A percentile compares a stretch with the other conserved stretches of the same genome.
Conservation (phyloP, 2,113 vertebrate species). For the Trochalopteron elliotii region DNA sequence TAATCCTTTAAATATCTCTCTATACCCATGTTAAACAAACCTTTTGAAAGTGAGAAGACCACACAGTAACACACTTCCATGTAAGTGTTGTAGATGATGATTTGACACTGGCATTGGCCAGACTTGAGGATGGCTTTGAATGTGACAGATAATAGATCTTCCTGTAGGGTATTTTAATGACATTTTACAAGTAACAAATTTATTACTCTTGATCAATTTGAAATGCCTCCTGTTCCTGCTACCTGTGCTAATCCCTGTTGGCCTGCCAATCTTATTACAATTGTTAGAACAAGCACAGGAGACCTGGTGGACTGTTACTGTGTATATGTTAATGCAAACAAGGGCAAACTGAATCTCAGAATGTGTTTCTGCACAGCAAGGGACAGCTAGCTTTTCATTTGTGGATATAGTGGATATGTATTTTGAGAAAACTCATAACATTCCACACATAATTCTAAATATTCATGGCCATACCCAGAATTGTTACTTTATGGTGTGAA, state of each 20-base stretch:
- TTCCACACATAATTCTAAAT: not conserved
- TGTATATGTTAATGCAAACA: accelerated
- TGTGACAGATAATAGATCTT: not conserved
- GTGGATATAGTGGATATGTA: not conserved
- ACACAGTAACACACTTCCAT: not conserved
- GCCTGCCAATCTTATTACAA: not conserved
- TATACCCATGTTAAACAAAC: not conserved
- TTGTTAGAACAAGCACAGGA: not conserved
- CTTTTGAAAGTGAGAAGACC: not conserved
- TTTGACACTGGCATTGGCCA: not conserved
- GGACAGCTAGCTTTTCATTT: not conserved
- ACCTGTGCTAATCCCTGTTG: not conserved
- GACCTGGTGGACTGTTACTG: not conserved
- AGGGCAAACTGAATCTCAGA: not conserved
- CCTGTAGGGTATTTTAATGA: not conserved
- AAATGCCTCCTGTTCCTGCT: not conserved
- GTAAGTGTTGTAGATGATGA: not conserved
- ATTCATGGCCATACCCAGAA: not conserved
- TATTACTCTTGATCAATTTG: not conserved
- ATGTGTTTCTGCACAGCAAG: not conserved
- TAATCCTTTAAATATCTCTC: not conserved
- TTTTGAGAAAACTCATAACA: not conserved
- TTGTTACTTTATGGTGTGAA: not conserved
- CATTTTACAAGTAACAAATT: not conserved
- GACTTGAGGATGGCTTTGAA: not conserved